These are phyloP conservation scores for Agriopis marginaria DNA, from an alignment of 2,888 invertebrate species.

Conservation along the genomic window DNA sequence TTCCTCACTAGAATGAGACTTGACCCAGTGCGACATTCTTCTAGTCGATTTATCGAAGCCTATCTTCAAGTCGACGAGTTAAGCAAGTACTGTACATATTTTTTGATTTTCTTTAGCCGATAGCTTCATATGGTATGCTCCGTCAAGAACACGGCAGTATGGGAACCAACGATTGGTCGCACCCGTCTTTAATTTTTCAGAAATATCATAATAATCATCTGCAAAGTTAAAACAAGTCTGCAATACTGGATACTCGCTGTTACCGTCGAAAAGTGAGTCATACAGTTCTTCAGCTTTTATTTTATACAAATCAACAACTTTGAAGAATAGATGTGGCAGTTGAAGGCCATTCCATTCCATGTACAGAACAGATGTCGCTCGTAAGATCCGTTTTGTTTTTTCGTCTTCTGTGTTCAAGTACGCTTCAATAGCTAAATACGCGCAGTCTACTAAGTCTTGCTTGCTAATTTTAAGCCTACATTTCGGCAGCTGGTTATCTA, in stretches of 20 bases:
- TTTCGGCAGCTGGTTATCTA: not conserved
- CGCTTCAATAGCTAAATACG: not conserved
- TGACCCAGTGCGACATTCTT: conserved; percentile 2
- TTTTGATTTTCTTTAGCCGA: conserved; percentile 1
- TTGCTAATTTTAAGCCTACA: not conserved
- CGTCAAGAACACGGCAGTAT: not conserved
- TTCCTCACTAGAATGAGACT: not conserved
- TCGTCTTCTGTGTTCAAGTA: conserved; percentile 1
- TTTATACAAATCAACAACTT: conserved; percentile 1
- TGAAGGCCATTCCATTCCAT: conserved; percentile 4
- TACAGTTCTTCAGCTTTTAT: not conserved
- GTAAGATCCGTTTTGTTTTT: not conserved
- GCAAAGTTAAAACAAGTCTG: not conserved
- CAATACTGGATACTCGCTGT: not conserved
- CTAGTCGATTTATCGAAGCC: not conserved
- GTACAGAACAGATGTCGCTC: not conserved
- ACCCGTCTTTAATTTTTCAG: not conserved
- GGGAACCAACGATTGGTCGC: not conserved
- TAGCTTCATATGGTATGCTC: not conserved
- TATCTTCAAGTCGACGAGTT: conserved; percentile 3
- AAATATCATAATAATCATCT: not conserved
- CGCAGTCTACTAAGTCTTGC: not conserved
- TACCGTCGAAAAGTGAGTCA: not conserved
- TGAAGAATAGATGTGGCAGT: not conserved
- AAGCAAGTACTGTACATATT: not conserved